Base-by-base conservation (phyloP, 2,797 vertebrate species). In the Denticeps clupeoides region DNA sequence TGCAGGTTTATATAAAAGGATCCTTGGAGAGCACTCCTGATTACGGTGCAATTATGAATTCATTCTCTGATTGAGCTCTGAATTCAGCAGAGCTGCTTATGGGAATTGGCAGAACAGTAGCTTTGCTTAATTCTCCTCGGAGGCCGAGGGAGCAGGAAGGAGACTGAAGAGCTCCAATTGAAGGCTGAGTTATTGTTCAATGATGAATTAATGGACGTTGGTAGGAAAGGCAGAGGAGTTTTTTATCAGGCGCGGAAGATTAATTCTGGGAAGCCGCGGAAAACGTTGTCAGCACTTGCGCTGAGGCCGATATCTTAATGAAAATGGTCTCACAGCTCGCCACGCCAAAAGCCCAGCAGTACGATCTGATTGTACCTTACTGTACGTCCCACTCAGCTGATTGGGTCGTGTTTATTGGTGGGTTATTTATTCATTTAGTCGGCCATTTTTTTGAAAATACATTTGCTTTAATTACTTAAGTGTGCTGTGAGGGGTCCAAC, bases 281-380 rank as follows among this genome's bases (percentile, higher is more conserved):
- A 24, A 48, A 22, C 15, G 28, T 47, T 41, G 58, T 68, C 65
- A 68, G 65, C 70, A 65, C 18, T 62, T 64, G 12, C 51, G 51
- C 60, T 55, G 51, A 56, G 51, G 55, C 45, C 52, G 31, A 52
- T 65, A 65, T 65, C 63, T 60, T 70, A 72, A 68, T 70, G 61
- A 70, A 70, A 55, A 59, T 19, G 41, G 62, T 61, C 60, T 60
- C 48, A 29, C 10, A 27, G 12, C 53, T 60, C 45, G 45, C n/a
- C 11, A 41, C 45, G 54, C 56, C 56, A 59, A 41, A 50, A 19
- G n/a, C n/a, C 18, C 8, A 38, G 3, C 21, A 35, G 9, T 10
- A 35, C 35, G 19, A 38, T 38, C 16, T 18, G 35, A 38, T 18
- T 2, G 5, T 15, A 32, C 12, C 41, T 44, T 44, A 56, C 31